Evolutionary conservation across 1,140 invertebrate species (phyloP), one percentile per base, ranked within the genome.

Genomic region (Pseudomyrmex dendroicus): DNA sequence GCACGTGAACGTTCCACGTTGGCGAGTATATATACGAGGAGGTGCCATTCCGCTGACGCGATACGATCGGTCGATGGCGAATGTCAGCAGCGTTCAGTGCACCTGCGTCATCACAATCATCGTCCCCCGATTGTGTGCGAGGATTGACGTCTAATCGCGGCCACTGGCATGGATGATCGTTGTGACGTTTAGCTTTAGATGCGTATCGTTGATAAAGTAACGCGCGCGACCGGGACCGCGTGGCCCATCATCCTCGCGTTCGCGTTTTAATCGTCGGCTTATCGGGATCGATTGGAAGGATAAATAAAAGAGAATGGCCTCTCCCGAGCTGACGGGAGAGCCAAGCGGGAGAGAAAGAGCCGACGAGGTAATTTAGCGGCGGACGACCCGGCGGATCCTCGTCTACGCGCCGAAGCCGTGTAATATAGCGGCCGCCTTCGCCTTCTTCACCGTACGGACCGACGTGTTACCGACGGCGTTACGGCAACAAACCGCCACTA

Each of bases 401-500:
- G 74, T 66, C 50, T 63, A 70, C 70, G 70, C 52, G 68, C 9
- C 50, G 50, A 20, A 48, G 17, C n/a, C 73, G 66, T 77, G 84
- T 77, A 86, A 85, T 85, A 85, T 76, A 82, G 8, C 15, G 50
- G 64, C 22, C 35, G 17, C 50, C 54, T 76, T 56, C 35, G 56
- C 74, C 63, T 80, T 80, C 63, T 80, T 80, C 66, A 63, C 17
- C 25, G 64, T 59, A 72, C 54, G 54, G 66, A 66, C 66, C 84
- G 54, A 76, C 56, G 72, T 67, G 84, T 87, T 86, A 72, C 77
- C 57, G 52, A 84, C 73, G 85, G 76, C 73, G 86, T 74, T 82
- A 66, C 88, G 84, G 84, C 90, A 91, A 92, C 91, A 90, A 91
- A 92, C 91, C 88, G 89, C 73, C 88, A 90, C 86, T 93, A 93